A percentile compares a stretch with the other conserved stretches of the same genome.
Conservation (phyloP, 1,140 invertebrate species). For the Drusus annulatus region DNA sequence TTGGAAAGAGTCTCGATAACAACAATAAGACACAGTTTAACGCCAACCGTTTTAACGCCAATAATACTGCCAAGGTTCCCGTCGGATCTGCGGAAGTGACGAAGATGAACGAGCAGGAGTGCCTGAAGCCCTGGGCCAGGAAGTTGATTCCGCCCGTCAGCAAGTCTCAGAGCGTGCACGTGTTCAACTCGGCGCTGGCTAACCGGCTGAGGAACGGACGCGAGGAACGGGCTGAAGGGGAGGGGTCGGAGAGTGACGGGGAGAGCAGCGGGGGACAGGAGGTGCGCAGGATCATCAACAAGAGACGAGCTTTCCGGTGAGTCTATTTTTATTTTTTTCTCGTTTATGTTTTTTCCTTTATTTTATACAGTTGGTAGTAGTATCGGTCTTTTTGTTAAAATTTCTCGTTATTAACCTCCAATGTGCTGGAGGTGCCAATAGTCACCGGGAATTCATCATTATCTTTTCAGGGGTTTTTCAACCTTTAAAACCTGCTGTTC, state of each 20-base stretch:
- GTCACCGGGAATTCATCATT: too few species aligned
- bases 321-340: background rate
- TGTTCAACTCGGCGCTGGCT: constrained; percentile 39
- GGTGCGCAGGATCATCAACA: constrained; percentile 72
- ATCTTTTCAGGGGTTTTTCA: too few species aligned
- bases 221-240: constrained; percentile 60
- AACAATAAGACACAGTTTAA: background rate
- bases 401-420: too few species aligned
- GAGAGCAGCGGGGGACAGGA: constrained; percentile 76
- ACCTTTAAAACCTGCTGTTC: too few species aligned
- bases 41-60: background rate
- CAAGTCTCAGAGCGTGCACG: constrained; percentile 46
- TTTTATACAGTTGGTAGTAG: background rate
- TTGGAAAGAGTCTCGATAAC: constrained; percentile 34
- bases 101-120: background rate
- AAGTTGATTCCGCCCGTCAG: constrained; percentile 67
- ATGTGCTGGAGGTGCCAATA: too few species aligned
- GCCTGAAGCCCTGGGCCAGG: constrained; percentile 58
- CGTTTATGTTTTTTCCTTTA: background rate
- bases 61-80: background rate
- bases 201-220: constrained; percentile 28
- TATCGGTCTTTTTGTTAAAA: too few species aligned
- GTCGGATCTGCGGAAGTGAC: background rate
- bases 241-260: constrained; percentile 70
- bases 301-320: constrained; percentile 42